These are phyloP conservation scores for Mesocentrotus franciscanus DNA, from an alignment of 53 echinoderm and acorn worm genomes.

Conservation along the genomic window DNA sequence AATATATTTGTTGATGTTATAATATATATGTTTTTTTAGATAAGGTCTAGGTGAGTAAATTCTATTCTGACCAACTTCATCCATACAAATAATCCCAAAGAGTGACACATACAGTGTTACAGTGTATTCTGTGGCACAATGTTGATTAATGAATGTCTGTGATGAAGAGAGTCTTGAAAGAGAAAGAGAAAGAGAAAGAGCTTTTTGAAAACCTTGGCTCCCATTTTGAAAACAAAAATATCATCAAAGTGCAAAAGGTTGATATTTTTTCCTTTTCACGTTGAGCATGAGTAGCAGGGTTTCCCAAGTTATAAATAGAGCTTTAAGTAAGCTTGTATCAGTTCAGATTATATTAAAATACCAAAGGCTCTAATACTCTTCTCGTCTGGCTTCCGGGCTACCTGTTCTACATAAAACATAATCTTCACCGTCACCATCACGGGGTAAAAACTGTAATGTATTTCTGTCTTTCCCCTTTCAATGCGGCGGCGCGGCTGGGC, in stretches of 20 bases:
- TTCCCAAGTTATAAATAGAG: conserved; percentile 5
- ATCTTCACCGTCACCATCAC: conserved; percentile 29
- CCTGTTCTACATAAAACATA: background rate
- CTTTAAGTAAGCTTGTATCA: background rate
- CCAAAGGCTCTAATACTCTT: background rate
- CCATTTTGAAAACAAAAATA: background rate
- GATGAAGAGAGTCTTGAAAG: background rate
- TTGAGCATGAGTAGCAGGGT: background rate
- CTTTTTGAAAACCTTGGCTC: background rate
- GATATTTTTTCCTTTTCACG: background rate
- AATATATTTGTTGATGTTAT: too few relatives aligned
- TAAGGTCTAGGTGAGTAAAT: too few relatives aligned
- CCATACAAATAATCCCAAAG: too few relatives aligned
- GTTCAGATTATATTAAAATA: background rate
- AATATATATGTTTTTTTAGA: too few relatives aligned
- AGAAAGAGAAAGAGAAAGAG: background rate
- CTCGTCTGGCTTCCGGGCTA: background rate
- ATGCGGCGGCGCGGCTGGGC: background rate
- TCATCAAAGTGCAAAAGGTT: conserved; percentile 6
- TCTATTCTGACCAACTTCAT: too few relatives aligned
- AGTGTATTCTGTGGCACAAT: too few relatives aligned
- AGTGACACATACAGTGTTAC: too few relatives aligned
- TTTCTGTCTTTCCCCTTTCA: conserved; percentile 1
- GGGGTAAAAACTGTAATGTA: background rate
- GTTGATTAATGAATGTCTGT: background rate